Percentiles rank a stretch among this genome's conserved stretches.
Evolutionary conservation across 2,888 invertebrate species (phyloP).

Genomic region (Platycheirus albimanus): DNA sequence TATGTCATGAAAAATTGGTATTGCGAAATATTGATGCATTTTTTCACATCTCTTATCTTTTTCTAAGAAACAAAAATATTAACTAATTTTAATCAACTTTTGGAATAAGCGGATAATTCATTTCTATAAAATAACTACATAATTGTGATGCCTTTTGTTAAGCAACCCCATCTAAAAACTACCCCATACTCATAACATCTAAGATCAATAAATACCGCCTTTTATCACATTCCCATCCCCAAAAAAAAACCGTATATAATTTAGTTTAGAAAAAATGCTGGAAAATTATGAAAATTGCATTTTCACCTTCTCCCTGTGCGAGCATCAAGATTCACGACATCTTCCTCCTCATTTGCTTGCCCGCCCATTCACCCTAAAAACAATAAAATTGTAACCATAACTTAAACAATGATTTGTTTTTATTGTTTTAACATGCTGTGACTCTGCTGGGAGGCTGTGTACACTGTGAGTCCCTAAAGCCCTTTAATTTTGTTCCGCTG

Average conservation of each 20-base stretch:
- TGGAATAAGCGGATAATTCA: no score
- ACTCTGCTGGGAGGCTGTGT: no score
- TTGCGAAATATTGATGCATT: no score
- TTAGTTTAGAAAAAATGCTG: conserved; percentile 27
- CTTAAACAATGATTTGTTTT: conserved; percentile 74
- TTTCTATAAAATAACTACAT: no score
- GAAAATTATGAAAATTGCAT: conserved; percentile 71
- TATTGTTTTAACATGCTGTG: conserved; percentile 74
- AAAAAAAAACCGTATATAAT: neutral
- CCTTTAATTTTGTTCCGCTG: conserved; percentile 72
- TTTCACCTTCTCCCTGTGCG: conserved; percentile 58
- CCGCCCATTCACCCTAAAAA: conserved; percentile 69
- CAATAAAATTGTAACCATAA: conserved; percentile 74
- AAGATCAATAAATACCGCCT: neutral
- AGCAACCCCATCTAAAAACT: no score
- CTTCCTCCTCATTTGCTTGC: conserved; percentile 31
- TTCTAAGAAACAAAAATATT: no score
- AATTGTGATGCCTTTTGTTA: no score
- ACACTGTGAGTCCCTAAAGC: conserved; percentile 69
- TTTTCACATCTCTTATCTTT: no score
- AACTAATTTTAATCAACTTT: no score
- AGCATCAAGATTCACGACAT: conserved; percentile 26
- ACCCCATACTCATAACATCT: no score
- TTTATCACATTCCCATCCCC: neutral
- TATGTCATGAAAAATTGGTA: no score